Percentiles rank a stretch among this genome's conserved stretches.
Conservation (phyloP, 2,797 vertebrate genomes). For the Lithobates pipiens region DNA sequence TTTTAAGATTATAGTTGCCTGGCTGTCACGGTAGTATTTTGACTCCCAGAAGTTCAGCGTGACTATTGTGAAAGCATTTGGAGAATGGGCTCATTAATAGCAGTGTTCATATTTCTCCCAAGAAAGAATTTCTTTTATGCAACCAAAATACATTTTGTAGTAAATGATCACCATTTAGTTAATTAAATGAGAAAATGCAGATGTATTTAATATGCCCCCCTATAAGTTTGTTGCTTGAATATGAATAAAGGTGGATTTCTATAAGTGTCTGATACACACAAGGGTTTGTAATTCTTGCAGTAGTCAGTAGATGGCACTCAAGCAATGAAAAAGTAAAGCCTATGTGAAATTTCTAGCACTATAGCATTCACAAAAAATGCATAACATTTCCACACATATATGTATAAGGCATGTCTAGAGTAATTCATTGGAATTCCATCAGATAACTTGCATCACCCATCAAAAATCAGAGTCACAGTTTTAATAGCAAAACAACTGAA, state of each 20-base stretch:
- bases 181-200: not conserved
- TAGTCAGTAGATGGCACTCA: constrained; percentile 71
- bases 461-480: not conserved
- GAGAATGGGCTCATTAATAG: too few species aligned
- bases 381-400: not conserved
- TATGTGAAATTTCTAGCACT: constrained; percentile 9
- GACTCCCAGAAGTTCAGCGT: too few species aligned
- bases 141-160: too few species aligned
- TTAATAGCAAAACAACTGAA: not conserved
- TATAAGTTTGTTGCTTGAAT: not conserved
- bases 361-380: not conserved
- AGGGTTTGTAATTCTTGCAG: constrained; percentile 52
- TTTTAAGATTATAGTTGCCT: too few species aligned
- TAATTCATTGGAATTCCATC: not conserved
- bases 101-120: too few species aligned
- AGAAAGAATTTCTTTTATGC: too few species aligned
- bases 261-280: not conserved
- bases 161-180: too few species aligned
- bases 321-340: not conserved
- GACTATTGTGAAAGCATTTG: too few species aligned
- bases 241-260: not conserved
- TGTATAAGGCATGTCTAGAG: not conserved
- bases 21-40: too few species aligned
- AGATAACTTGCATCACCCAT: not conserved
- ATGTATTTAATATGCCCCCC: not conserved